Evolutionary conservation across 1,140 invertebrate species (phyloP), one percentile per base, ranked within the genome.

Genomic region (Pseudomyrmex pallidus): DNA sequence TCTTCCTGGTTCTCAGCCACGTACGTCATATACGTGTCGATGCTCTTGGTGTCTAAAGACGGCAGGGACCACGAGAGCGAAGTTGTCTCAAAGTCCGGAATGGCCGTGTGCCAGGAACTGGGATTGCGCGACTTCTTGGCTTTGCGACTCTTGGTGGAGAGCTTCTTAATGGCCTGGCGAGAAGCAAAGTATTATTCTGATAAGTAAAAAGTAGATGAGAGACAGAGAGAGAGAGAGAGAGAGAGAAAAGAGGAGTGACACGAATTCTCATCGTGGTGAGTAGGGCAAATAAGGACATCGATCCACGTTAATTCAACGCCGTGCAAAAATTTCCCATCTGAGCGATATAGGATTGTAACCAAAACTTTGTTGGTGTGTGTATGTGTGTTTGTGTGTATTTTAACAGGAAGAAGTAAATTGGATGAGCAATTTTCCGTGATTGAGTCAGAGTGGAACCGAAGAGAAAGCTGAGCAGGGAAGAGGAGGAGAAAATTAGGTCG

Each of bases 11-110:
- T 78, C 68, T 93, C 93, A n/a, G 84, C 87, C 1, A 94, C 90
- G 57, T 93, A 93, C 10, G 93, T 94, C 72, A 92, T 88, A 64
- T 91, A 92, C n/a, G 93, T 94, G 68, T 94, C 93, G 77, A 93
- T 89, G 73, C 93, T 94, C 62, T 91, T 93, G 22, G 91, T 66
- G 50, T 94, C 93, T 44, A 93, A 82, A 10, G 93, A 94, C 8
- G 89, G 86, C 56, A 93, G 54, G 1, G 93, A 93, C 92, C 92
- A 92, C 12, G 92, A 93, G 1, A 93, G 67, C 7, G 93, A 93
- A 3, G 84, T 68, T 0, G 86, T 83, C 7, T 94, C 93, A 13
- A 90, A 84, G 10, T 93, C 92, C 25, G 87, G 88, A 9, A 90
- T 87, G 44, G 82, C 76, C 44, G 85, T 83, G 25, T 76, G 90